phyloP scores from a whole-genome alignment of 2,888 invertebrate genomes.

The Ochlodes sylvanus region DNA sequence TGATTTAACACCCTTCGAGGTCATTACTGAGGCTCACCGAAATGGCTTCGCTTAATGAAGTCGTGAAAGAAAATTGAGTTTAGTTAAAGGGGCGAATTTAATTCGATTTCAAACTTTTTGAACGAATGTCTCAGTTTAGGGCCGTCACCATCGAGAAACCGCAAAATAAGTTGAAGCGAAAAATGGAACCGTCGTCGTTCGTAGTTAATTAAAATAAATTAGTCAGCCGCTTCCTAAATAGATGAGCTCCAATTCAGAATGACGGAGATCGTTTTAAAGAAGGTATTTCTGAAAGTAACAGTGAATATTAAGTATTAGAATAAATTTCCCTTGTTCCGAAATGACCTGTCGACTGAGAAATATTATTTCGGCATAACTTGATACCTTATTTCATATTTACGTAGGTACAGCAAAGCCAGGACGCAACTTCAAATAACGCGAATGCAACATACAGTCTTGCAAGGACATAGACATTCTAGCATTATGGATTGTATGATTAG shows the following conservation, averaged over 20 bases:
- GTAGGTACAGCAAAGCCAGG: too few relatives aligned
- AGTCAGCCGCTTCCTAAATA: conserved; percentile 56
- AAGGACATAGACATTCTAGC: too few relatives aligned
- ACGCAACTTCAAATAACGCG: too few relatives aligned
- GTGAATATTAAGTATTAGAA: conserved; percentile 22
- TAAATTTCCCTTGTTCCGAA: conserved; percentile 7
- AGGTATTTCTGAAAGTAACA: conserved; percentile 18
- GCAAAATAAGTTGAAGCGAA: conserved; percentile 67
- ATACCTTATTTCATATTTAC: too few relatives aligned
- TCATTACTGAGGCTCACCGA: conserved; percentile 82
- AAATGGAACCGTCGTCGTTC: conserved; percentile 72
- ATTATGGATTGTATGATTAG: too few relatives aligned
- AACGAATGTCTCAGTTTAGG: conserved; percentile 78
- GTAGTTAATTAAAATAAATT: conserved; percentile 80
- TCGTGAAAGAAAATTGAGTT: conserved; percentile 83
- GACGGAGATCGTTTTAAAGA: conserved; percentile 19
- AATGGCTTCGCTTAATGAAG: conserved; percentile 82
- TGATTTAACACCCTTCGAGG: conserved; percentile 82
- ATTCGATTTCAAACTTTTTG: conserved; percentile 83
- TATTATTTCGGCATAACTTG: too few relatives aligned
- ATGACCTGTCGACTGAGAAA: too few relatives aligned
- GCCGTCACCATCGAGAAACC: conserved; percentile 65
- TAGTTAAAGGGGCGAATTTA: conserved; percentile 83
- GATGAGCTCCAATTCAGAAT: conserved; percentile 21
- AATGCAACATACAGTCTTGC: too few relatives aligned